These are phyloP conservation scores for Myrmecophaga tridactyla DNA, from an alignment of 2,113 vertebrate species.

Conservation along the genomic window DNA sequence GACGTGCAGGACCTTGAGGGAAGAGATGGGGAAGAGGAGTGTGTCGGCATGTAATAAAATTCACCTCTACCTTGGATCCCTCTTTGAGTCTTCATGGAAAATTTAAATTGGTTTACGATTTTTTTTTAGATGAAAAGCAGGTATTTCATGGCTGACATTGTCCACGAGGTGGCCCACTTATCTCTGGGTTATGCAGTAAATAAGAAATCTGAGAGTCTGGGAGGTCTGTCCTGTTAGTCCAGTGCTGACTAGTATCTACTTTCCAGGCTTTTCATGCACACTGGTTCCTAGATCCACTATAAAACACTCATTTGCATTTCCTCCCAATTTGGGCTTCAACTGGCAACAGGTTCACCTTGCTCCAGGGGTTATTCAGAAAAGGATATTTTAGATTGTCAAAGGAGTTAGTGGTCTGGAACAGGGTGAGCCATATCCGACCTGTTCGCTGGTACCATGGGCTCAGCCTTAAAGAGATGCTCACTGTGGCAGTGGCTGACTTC, in stretches of 20 bases:
- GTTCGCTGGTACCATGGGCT: not conserved
- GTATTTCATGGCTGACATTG: not conserved
- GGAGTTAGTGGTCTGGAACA: not conserved
- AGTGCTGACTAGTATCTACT: not conserved
- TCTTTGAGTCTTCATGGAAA: not conserved
- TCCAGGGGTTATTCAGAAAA: not conserved
- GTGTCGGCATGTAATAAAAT: not conserved
- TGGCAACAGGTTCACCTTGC: not conserved
- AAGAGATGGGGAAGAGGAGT: not conserved
- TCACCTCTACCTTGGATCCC: not conserved
- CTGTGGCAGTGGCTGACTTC: not conserved
- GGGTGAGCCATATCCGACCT: not conserved
- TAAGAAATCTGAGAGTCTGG: not conserved
- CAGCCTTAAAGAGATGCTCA: not conserved
- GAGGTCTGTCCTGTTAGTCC: accelerated
- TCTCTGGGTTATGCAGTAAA: not conserved
- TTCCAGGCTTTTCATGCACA: not conserved
- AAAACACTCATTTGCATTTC: not conserved
- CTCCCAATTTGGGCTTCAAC: not conserved
- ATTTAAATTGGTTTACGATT: not conserved
- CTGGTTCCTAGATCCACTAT: not conserved
- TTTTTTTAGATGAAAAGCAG: no score
- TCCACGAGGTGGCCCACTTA: not conserved
- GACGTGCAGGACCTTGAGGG: not conserved
- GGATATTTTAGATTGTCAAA: not conserved